These are phyloP conservation scores for Drosophila borborema DNA, from an alignment of 2,888 invertebrate genomes.

Conservation along the genomic window DNA sequence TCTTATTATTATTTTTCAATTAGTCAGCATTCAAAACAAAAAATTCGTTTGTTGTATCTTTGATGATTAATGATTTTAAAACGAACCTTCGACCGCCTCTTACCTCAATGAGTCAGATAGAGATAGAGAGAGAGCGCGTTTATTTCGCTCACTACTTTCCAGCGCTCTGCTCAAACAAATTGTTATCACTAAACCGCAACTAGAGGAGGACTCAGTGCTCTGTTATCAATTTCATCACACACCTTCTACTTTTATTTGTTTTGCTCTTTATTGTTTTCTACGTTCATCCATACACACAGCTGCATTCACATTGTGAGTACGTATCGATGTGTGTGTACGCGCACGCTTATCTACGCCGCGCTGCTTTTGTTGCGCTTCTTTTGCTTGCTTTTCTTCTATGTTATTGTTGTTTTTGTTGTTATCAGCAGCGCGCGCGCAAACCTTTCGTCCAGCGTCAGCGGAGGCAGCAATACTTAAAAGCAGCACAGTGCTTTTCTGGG, in stretches of 20 bases:
- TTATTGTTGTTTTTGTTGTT: constrained; percentile 17
- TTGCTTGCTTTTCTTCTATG: constrained; percentile 24
- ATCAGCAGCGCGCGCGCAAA: constrained; percentile 50
- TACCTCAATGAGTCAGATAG: constrained; percentile 43
- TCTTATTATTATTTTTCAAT: constrained; percentile 12
- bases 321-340: constrained; percentile 23
- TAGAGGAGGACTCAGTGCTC: constrained; percentile 29
- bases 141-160: constrained; percentile 2
- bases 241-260: constrained; percentile 36
- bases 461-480: constrained; percentile 7
- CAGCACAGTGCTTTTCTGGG: constrained; percentile 31
- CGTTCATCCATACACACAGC: constrained; percentile 34
- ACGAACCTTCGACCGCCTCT: constrained; percentile 42
- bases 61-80: constrained; percentile 53
- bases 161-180: constrained; percentile 45
- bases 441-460: constrained; percentile 25
- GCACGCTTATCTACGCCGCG: constrained; percentile 62
- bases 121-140: background rate
- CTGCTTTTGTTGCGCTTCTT: constrained; percentile 57
- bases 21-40: constrained; percentile 43
- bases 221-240: constrained; percentile 67
- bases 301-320: constrained; percentile 28
- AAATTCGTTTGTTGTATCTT: constrained; percentile 17
- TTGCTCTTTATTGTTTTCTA: constrained; percentile 46
- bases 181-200: constrained; percentile 42